A percentile compares a stretch with the other conserved stretches of the same genome.
Conservation (phyloP, 2,888 invertebrate genomes). For the Lysandra bellargus region DNA sequence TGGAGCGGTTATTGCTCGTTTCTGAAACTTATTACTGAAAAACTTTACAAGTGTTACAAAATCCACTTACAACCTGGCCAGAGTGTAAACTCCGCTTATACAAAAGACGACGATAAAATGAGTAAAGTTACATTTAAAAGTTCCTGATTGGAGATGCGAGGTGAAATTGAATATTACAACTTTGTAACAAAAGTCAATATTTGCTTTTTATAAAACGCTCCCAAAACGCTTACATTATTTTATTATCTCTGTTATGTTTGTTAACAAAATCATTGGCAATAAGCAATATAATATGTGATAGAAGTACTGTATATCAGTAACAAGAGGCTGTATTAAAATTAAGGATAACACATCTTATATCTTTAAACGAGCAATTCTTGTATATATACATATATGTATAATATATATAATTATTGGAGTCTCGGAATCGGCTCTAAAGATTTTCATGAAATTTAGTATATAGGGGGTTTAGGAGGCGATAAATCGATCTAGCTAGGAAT, state of each 20-base stretch:
- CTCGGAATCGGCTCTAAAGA: no score
- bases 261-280: background rate
- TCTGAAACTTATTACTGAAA: conserved; percentile 39
- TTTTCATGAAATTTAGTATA: no score
- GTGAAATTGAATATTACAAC: conserved; percentile 39
- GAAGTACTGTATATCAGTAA: no score
- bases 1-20: conserved; percentile 10
- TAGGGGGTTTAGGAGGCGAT: no score
- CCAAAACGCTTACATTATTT: background rate
- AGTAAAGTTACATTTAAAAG: conserved; percentile 70
- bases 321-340: background rate
- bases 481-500: no score
- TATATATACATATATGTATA: no score
- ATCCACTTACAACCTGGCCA: conserved; percentile 64
- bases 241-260: background rate
- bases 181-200: conserved; percentile 5
- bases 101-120: conserved; percentile 70
- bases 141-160: conserved; percentile 58
- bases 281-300: no score
- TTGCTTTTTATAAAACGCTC: background rate
- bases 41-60: conserved; percentile 62
- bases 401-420: no score
- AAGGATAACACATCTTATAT: no score
- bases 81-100: conserved; percentile 60
- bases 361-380: no score